These are phyloP conservation scores for Pteropus rufus DNA, from an alignment of 2,797 vertebrate genomes.

Conservation along the genomic window DNA sequence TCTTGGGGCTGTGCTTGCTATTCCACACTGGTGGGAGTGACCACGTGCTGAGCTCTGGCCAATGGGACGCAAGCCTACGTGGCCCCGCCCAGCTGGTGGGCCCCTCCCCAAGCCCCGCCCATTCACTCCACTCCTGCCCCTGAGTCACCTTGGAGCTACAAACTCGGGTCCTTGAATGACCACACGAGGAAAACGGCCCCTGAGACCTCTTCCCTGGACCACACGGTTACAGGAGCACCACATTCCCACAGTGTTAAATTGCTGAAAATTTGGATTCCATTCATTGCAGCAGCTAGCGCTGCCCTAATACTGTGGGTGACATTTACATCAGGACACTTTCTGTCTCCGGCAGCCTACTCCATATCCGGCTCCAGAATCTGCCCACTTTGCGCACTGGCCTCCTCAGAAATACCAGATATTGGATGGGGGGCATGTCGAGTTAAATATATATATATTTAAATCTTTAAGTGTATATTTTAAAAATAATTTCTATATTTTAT, in stretches of 20 bases:
- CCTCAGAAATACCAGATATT: background rate
- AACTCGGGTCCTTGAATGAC: background rate
- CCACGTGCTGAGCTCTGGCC: background rate
- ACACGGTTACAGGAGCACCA: background rate
- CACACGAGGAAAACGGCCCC: rapidly evolving
- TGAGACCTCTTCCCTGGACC: background rate
- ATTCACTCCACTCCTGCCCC: rapidly evolving
- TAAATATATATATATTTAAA: background rate
- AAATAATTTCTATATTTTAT: background rate
- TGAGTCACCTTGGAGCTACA: background rate
- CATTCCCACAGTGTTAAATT: no score
- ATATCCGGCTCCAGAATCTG: background rate
- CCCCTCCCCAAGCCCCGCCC: no score
- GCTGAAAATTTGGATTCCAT: background rate
- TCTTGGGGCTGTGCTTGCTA: rapidly evolving
- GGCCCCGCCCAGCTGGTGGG: background rate
- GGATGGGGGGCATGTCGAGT: background rate
- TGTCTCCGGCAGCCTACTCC: background rate
- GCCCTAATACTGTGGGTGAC: background rate
- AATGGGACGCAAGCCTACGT: background rate
- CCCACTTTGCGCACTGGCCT: background rate
- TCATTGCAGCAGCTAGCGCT: background rate
- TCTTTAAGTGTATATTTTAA: background rate
- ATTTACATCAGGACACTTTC: background rate
- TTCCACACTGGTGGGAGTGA: rapidly evolving